Evolutionary conservation across 2,113 vertebrate genomes (phyloP).

Genomic region (Electrona antarctica): DNA sequence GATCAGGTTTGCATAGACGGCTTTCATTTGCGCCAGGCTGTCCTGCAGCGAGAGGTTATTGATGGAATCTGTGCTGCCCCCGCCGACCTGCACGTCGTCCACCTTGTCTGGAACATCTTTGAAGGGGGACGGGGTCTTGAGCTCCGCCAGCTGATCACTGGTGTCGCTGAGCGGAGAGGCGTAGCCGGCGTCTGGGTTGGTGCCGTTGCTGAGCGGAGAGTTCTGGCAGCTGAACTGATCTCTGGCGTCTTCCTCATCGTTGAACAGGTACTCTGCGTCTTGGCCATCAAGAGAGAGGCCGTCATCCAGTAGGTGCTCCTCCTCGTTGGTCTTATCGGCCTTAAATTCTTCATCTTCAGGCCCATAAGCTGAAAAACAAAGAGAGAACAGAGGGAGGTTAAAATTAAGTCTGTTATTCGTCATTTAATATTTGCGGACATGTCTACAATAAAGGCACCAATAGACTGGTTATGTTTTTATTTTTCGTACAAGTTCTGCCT

Average conservation of each 20-base stretch:
- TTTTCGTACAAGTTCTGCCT: neutral
- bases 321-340: conserved; percentile 87
- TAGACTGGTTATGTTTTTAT: neutral
- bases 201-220: conserved; percentile 95
- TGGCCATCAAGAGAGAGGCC: conserved; percentile 89
- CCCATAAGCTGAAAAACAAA: conserved; percentile 90
- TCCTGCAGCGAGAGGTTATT: conserved; percentile 89
- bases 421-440: neutral
- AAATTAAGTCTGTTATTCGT: conserved; percentile 32
- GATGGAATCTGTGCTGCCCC: conserved; percentile 81
- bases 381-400: conserved; percentile 20
- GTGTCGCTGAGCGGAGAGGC: conserved; percentile 94
- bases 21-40: conserved; percentile 98
- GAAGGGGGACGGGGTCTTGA: conserved; percentile 86
- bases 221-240: conserved; percentile 93
- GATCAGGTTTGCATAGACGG: conserved; percentile 96
- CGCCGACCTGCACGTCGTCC: conserved; percentile 82
- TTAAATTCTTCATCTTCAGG: conserved; percentile 96
- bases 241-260: conserved; percentile 88
- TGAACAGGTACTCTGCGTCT: conserved; percentile 89
- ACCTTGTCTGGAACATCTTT: conserved; percentile 86
- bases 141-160: conserved; percentile 91
- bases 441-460: conserved; percentile 8
- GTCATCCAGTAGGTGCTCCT: conserved; percentile 87
- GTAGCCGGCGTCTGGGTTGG: conserved; percentile 94